These are phyloP conservation scores for Platanista minor DNA, from an alignment of 2,113 vertebrate genomes.

Conservation along the genomic window DNA sequence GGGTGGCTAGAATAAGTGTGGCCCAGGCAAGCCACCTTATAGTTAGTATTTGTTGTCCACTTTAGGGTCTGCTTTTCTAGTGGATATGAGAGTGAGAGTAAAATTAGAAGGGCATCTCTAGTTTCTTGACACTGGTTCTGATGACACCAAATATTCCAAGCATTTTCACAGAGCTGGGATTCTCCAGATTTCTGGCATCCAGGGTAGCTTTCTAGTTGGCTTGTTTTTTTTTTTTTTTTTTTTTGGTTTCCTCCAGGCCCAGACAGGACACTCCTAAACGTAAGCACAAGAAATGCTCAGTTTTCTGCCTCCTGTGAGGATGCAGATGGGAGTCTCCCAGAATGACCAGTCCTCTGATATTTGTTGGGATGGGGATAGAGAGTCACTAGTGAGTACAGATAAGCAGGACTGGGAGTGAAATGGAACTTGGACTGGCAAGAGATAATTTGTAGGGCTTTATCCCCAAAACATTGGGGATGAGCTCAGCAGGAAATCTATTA, in stretches of 20 bases:
- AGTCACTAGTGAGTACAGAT: background rate
- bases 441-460: background rate
- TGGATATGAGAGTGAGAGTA: background rate
- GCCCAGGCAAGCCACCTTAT: background rate
- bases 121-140: background rate
- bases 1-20: background rate
- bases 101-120: background rate
- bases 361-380: background rate
- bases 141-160: background rate
- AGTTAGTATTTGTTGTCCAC: background rate
- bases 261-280: background rate
- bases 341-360: background rate
- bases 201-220: background rate
- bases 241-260: background rate
- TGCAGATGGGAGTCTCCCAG: background rate
- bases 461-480: background rate
- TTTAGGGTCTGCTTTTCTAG: background rate
- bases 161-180: background rate
- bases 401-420: background rate
- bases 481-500: background rate
- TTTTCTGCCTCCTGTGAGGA: background rate
- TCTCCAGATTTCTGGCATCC: background rate
- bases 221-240: background rate
- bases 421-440: background rate
- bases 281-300: background rate